Base-by-base conservation (phyloP, 2,888 invertebrate species). In the Macrophya alboannulata region DNA sequence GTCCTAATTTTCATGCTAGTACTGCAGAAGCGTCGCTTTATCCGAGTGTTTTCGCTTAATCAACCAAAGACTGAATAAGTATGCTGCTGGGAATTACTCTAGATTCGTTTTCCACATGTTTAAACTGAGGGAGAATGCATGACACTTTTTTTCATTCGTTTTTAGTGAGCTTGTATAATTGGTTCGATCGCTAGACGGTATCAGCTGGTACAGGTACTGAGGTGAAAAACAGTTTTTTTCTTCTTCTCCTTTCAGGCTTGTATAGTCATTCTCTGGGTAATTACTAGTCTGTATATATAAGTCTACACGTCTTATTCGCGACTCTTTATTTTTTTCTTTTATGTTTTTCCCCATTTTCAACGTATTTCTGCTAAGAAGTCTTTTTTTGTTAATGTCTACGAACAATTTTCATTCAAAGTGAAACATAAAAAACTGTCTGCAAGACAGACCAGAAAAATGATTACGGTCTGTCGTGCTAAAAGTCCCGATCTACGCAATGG, bases 31-130 rank as follows among this genome's bases (percentile, higher is more conserved):
- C 81, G 81, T 84, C 85, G 85, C 85, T 87, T 86, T 85, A 87
- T 88, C 86, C 89, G 88, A 89, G 87, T 87, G 89, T 89, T 90
- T 89, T 89, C 89, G 89, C 89, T 90, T 89, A 90, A 89, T 89
- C 88, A 86, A 88, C 89, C 87, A 89, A 88, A 89, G 87, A 88
- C 86, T 86, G 87, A 85, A 87, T 88, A 88, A 89, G 89, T 88
- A 88, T 87, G 86, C 81, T 81, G 81, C 43, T 51, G 81, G 81
- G 81, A 81, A 81, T 81, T 59, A 37, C 62, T 25, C 10, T 43
- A 17, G 43, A 62, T 51, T 79, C 43, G 62, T 62, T 62, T 81
- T n/a, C 59, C 40, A 59, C 10, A 17, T 51, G 21, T 17, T 21
- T 31, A 31, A 74, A 43, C 5, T 0, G 12, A 12, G 10, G n/a